These are phyloP conservation scores for Clarias gariepinus DNA, from an alignment of 2,113 vertebrate species.

Conservation along the genomic window DNA sequence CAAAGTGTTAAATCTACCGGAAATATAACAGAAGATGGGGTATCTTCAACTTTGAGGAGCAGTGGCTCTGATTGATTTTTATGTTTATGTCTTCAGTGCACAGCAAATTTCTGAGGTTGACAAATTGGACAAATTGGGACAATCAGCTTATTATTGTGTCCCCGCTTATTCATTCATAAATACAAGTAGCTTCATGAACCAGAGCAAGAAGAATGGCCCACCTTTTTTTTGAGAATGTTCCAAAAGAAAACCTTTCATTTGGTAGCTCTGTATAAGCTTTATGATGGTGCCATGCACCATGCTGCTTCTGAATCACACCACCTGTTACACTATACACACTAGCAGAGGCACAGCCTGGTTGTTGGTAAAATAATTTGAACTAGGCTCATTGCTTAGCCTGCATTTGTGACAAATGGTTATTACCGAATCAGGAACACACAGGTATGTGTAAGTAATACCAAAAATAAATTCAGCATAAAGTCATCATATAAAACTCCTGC, in stretches of 20 bases:
- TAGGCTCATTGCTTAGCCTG: background rate
- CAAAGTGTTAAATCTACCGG: too few relatives aligned
- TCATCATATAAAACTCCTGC: background rate
- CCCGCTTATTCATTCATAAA: background rate
- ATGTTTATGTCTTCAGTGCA: background rate
- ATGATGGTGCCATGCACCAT: background rate
- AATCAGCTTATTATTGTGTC: background rate
- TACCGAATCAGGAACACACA: background rate
- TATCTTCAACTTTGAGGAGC: background rate
- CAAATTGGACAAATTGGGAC: background rate
- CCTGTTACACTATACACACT: background rate
- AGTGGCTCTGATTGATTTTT: background rate
- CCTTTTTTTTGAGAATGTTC: background rate
- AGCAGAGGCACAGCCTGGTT: background rate
- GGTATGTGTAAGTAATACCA: too few relatives aligned
- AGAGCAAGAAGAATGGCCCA: background rate
- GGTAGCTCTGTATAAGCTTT: background rate
- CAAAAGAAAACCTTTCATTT: background rate
- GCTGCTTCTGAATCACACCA: background rate
- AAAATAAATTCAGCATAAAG: background rate
- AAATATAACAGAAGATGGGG: too few relatives aligned
- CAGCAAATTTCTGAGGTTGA: background rate
- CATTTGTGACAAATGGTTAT: background rate
- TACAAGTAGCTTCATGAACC: background rate
- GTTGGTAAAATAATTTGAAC: background rate